Percentiles rank a stretch among this genome's conserved stretches.
Evolutionary conservation across 2,113 vertebrate species (phyloP).

Genomic region (Todiramphus chloris): DNA sequence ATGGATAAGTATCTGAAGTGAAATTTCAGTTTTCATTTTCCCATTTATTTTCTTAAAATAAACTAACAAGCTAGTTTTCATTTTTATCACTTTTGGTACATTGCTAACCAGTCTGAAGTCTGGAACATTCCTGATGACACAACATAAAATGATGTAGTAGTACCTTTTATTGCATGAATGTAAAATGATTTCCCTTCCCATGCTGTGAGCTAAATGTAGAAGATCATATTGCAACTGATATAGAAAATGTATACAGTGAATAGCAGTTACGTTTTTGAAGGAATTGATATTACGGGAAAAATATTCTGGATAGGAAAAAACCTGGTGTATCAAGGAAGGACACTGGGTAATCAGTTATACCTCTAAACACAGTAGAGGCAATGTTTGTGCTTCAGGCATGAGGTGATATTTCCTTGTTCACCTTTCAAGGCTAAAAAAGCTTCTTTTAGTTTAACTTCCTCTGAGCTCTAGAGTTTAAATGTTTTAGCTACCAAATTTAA

Average conservation of each 20-base stretch:
- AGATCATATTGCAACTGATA: not conserved
- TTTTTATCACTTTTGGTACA: not conserved
- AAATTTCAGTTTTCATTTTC: not conserved
- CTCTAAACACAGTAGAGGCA: not conserved
- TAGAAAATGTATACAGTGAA: not conserved
- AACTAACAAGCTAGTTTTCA: not conserved
- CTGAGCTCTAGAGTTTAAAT: not conserved
- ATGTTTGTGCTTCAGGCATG: not conserved
- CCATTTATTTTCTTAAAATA: not conserved
- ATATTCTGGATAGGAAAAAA: not conserved
- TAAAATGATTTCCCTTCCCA: slow-evolving; percentile 15
- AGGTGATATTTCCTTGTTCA: not conserved
- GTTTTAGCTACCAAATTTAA: not conserved
- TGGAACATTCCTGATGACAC: not conserved
- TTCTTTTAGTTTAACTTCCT: not conserved
- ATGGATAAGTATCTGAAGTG: not conserved
- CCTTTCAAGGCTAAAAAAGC: not conserved
- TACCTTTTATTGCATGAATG: not conserved
- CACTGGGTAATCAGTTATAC: not conserved
- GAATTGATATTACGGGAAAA: not conserved
- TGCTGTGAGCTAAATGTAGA: not conserved
- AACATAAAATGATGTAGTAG: not conserved
- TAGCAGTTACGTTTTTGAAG: not conserved
- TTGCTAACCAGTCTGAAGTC: not conserved
- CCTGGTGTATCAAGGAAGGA: not conserved